phyloP scores from a whole-genome alignment of 1,140 invertebrate species.

The Phymorhynchus buccinoides region DNA sequence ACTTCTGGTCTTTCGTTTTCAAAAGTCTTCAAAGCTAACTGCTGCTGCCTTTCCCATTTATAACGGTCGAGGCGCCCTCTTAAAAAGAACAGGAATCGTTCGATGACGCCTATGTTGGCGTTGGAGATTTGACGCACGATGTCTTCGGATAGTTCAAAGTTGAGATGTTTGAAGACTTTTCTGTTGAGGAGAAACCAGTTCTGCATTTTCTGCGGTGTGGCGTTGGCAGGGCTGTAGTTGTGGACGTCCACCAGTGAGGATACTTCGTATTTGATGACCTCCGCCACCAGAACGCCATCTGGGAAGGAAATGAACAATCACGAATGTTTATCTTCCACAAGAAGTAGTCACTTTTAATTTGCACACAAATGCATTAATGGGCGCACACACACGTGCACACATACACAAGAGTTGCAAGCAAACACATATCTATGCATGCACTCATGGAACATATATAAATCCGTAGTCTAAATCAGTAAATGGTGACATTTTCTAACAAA shows the following conservation, averaged over 20 bases:
- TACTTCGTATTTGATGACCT: slow-evolving; percentile 64
- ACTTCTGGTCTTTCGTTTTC: slow-evolving; percentile 56
- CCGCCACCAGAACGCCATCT: slow-evolving; percentile 63
- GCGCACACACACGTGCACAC: too few relatives aligned
- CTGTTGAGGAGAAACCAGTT: slow-evolving; percentile 71
- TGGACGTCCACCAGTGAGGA: slow-evolving; percentile 68
- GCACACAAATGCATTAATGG: too few relatives aligned
- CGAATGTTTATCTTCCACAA: too few relatives aligned
- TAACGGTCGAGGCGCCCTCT: slow-evolving; percentile 57
- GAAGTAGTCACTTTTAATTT: too few relatives aligned
- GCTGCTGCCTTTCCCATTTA: slow-evolving; percentile 40
- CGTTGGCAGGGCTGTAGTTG: slow-evolving; percentile 66
- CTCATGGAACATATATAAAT: too few relatives aligned
- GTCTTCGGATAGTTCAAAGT: slow-evolving; percentile 67
- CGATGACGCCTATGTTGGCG: slow-evolving; percentile 60
- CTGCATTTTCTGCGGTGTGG: slow-evolving; percentile 63
- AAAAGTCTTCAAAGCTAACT: slow-evolving; percentile 17
- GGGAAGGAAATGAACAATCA: slow-evolving; percentile 39
- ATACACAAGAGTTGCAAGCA: too few relatives aligned
- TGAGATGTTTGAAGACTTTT: slow-evolving; percentile 67
- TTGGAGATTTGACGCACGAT: slow-evolving; percentile 58
- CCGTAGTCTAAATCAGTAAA: too few relatives aligned
- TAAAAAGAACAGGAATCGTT: slow-evolving; percentile 63
- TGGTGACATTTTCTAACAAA: too few relatives aligned
- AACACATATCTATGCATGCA: too few relatives aligned